Base-by-base conservation (phyloP, 2,797 vertebrate genomes). In the Coilia nasus region DNA sequence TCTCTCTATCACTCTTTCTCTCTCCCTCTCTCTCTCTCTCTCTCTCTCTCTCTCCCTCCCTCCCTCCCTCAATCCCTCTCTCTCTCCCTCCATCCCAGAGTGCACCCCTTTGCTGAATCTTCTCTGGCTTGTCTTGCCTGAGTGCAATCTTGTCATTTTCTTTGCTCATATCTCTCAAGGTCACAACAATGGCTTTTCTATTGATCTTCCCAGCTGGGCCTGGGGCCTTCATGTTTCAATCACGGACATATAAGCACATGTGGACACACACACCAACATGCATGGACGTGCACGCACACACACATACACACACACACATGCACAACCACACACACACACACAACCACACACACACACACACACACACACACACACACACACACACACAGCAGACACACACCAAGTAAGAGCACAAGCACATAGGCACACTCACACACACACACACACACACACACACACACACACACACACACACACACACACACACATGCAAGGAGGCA, bases 91-190 rank as follows among this genome's bases (percentile, higher is more conserved):
- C 10, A 3, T 47, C 46, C 46, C 28, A 35, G 64, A 67, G 62
- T 67, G 62, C 62, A 67, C 1, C 23, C 28, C 25, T 47, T 47
- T 35, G 4, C 67, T 1, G 28, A 28, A 31, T 85, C 50, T 64
- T 83, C 87, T 92, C 91, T 91, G 71, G 88, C 87, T 88, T 85
- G 84, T 88, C 88, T 85, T 90, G 89, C 85, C 85, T 81, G 88
- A 86, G 85, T 41, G 87, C 88, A 89, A 87, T 93, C 87, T 86
- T 88, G 88, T 92, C 60, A 88, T 90, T 90, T 92, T 82, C 86
- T 83, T 78, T 84, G 83, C 86, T 83, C 88, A 84, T 89, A 31
- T 46, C 84, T 89, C 86, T 87, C 90, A 93, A 91, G 90, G 91
- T 92, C 89, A 82, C 81, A 89, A 86, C 78, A 71, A 84, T 25